Base-by-base conservation (phyloP, 2,113 vertebrate species). In the Neolamprologus devosi region DNA sequence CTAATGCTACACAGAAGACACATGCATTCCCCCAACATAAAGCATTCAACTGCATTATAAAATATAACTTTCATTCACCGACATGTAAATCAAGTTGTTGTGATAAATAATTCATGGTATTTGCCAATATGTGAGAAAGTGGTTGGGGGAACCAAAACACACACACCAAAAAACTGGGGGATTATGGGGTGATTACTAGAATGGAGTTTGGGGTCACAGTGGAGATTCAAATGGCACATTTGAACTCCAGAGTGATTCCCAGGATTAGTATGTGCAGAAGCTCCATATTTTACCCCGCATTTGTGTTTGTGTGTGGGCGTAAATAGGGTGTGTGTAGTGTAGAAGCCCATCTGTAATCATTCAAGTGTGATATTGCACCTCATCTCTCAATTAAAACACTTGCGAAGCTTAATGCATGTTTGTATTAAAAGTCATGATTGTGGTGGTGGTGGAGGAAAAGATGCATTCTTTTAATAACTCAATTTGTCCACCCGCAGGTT, bases 311-410 rank as follows among this genome's bases (percentile, higher is more conserved):
- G 87, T 42, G 78, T 88, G 86, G 70, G 87, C 84, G 86, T 86
- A 85, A 80, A 84, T 63, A n/a, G 86, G 68, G 70, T 53, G 83
- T 82, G 42, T 63, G 81, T 85, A 80, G 81, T 88, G 89, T 91
- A 84, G 89, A 84, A 81, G 88, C 90, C 91, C 92, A 93, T 95
- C 93, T 95, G 95, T 85, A 90, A 88, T 91, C 92, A 90, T 85
- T 90, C 92, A 88, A 89, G 92, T 94, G 93, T 92, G 93, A 95
- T 94, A 93, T 94, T 95, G 91, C 87, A 70, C 88, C 83, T 95
- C 93, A 94, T 95, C 85, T 93, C 92, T 95, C 92, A 94, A 94
- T 96, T 93, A 94, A 54, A 92, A 86, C 90, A 86, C 79, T 91
- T 88, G 83, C 73, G 26, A 80, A 85, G 53, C 82, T 54, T 85